Base-by-base conservation (phyloP, 1,140 invertebrate genomes). In the Lepidotrigona ventralis region DNA sequence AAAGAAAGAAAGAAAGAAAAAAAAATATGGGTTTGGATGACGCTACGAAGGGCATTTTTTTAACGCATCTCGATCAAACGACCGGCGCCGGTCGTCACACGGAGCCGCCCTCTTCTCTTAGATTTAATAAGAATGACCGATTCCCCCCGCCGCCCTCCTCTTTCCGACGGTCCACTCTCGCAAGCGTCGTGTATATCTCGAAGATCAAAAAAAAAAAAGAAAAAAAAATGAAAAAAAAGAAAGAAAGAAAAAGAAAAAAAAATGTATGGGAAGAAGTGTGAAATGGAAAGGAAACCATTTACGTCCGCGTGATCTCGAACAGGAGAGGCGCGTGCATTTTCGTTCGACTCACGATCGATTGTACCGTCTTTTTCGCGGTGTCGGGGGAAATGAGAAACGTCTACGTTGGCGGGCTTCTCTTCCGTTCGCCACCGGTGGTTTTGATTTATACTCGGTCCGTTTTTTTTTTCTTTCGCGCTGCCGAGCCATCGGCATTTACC, bases 21-120 rank as follows among this genome's bases (percentile, higher is more conserved):
- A n/a, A 60, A n/a, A 60, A 5, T 21, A n/a, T 29, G 68, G 68
- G 56, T 33, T 33, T 9, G 9, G 63, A 33, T 21, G 15, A 71
- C 15, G 46, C 58, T 83, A 26, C 58, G 53, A 79, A 79, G 82
- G 82, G 82, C 82, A 83, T 83, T 83, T 75, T 79, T 80, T 80
- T 79, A 70, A 82, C 64, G 74, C 74, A 70, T 75, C 74, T 71
- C 74, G 29, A 72, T 63, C 54, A 15, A 46, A 73, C 70, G 11
- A 72, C 15, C 19, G 9, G 64, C 26, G 14, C 15, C 66, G 63
- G 26, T 53, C 64, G 51, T 8, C 46, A 29, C n/a, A 29, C n/a
- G 33, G 29, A 66, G 29, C 66, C 29, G 26, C n/a, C 54, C 23
- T 64, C 29, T 60, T 66, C 46, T 77, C 73, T 53, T 77, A 76